phyloP scores from a whole-genome alignment of 2,113 vertebrate genomes.

The Pipa parva region DNA sequence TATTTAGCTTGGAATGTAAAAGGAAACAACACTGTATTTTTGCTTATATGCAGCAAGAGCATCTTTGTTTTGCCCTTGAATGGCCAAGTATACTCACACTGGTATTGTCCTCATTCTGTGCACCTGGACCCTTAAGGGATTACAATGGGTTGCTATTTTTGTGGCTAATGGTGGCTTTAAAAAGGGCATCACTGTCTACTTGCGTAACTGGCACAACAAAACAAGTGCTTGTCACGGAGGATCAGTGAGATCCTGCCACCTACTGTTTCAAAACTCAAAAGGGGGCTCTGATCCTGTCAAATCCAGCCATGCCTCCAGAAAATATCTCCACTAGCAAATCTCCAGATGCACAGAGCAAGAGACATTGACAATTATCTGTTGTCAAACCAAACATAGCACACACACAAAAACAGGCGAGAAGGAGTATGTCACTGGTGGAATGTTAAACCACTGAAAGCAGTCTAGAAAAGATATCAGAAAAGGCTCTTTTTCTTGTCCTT shows the following conservation, averaged over 20 bases:
- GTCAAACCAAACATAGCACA: slow-evolving; percentile 42
- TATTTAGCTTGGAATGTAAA: slow-evolving; percentile 16
- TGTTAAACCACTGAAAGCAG: slow-evolving; percentile 11
- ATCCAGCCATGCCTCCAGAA: slow-evolving; percentile 62
- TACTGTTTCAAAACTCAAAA: slow-evolving; percentile 69
- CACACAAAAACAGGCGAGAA: slow-evolving; percentile 33
- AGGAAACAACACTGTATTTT: not conserved
- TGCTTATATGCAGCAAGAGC: slow-evolving; percentile 14
- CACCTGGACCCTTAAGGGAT: slow-evolving; percentile 37
- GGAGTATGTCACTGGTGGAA: slow-evolving; percentile 28
- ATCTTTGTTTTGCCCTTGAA: slow-evolving; percentile 39
- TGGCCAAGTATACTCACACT: slow-evolving; percentile 24
- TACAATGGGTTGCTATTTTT: slow-evolving; percentile 39
- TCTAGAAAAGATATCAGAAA: slow-evolving; percentile 1
- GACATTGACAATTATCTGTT: slow-evolving; percentile 49
- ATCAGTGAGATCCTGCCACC: slow-evolving; percentile 57
- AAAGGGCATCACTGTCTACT: slow-evolving; percentile 43
- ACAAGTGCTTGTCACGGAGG: slow-evolving; percentile 55
- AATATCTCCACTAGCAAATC: slow-evolving; percentile 43
- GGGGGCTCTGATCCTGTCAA: slow-evolving; percentile 65
- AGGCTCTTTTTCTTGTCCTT: too few species aligned
- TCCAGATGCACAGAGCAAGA: slow-evolving; percentile 38
- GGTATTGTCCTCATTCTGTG: slow-evolving; percentile 32
- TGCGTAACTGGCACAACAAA: slow-evolving; percentile 44
- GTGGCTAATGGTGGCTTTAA: slow-evolving; percentile 43